A percentile compares a stretch with the other conserved stretches of the same genome.
Conservation (phyloP, 2,888 invertebrate genomes). For the Xanthorhoe designata region DNA sequence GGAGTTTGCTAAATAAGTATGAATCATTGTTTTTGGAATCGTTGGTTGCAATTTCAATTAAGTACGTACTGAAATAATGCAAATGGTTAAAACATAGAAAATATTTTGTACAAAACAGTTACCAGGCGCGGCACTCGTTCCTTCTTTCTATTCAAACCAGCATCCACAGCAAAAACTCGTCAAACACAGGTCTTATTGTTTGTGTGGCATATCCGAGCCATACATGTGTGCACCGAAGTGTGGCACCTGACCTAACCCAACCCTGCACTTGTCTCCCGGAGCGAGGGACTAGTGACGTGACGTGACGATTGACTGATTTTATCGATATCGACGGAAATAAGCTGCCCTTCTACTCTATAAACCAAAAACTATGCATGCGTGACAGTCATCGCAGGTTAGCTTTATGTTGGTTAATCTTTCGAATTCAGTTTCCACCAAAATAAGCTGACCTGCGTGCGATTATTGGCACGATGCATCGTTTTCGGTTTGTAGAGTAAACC, state of each 20-base stretch:
- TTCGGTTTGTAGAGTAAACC: too few relatives aligned
- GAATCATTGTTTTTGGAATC: neutral
- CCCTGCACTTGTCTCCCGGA: constrained; percentile 78
- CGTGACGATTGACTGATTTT: constrained; percentile 30
- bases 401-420: too few relatives aligned
- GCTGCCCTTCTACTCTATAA: too few relatives aligned
- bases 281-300: constrained; percentile 58
- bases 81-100: constrained; percentile 1
- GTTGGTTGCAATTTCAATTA: neutral
- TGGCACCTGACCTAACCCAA: constrained; percentile 83
- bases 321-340: constrained; percentile 46
- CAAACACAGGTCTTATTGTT: constrained; percentile 50
- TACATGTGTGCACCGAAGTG: constrained; percentile 67
- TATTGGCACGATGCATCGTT: too few relatives aligned
- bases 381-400: too few relatives aligned
- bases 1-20: too few relatives aligned
- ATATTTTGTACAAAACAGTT: constrained; percentile 7
- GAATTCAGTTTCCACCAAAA: too few relatives aligned
- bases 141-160: constrained; percentile 38
- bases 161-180: constrained; percentile 42
- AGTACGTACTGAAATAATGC: neutral
- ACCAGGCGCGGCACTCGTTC: constrained; percentile 25
- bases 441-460: too few relatives aligned
- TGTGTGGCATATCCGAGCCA: constrained; percentile 37
- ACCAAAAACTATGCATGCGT: too few relatives aligned